Base-by-base conservation (phyloP, 2,797 vertebrate species). In the Syngnathus rostellatus region DNA sequence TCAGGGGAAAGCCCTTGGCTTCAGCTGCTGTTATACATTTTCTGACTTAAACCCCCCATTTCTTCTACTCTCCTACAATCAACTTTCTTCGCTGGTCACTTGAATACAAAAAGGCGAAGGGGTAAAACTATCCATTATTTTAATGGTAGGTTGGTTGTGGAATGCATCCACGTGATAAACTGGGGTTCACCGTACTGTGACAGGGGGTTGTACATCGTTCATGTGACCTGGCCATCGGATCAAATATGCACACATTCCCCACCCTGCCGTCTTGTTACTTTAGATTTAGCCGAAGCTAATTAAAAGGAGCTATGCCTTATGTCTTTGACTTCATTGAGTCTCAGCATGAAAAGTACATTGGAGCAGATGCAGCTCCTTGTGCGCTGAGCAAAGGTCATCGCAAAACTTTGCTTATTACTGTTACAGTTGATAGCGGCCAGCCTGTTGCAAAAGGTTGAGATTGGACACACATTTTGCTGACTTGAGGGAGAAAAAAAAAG, bases 21-120 rank as follows among this genome's bases (percentile, higher is more conserved):
- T 85, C 87, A 86, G 81, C 85, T 86, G 86, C 80, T 84, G 77
- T 83, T 80, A 74, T 71, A 81, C 73, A 81, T 78, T 74, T 74
- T 12, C 68, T 62, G 60, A 62, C 60, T 45, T 45, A 17, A 67
- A 65, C 73, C 51, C 37, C 40, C 38, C 31, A 31, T 31, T 11
- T 62, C 14, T 10, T 8, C 0, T 8, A 8, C 14, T 31, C 61
- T 23, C 40, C 39, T 9, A 60, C 38, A n/a, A 39, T 14, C n/a
- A 12, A 62, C 41, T 45, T 45, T 62, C 60, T 43, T 12, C 17
- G 12, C 1, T 25, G 48, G 23, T 38, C 9, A 67, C 9, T 51
- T 51, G 2, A 51, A 8, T 50, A n/a, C 14, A 6, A n/a, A 40
- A 40, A 23, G n/a, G 38, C 16, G 1, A 19, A 5, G 46, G 2